Conservation (phyloP, 2,888 invertebrate genomes). For the Pristionchus arcanus region DNA sequence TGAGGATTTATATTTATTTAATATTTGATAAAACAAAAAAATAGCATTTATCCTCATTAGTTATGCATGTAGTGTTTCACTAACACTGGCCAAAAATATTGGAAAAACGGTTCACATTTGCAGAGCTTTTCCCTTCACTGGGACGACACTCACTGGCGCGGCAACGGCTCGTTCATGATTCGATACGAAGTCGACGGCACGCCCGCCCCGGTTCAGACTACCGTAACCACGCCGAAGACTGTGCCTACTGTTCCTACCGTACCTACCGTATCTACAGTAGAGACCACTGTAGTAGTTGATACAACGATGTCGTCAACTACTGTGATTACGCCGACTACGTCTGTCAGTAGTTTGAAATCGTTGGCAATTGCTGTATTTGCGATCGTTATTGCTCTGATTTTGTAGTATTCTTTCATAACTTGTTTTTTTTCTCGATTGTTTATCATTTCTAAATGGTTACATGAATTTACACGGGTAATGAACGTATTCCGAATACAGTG, state of each 20-base stretch:
- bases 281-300: neutral
- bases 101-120: neutral
- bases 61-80: no score
- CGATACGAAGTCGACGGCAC: neutral
- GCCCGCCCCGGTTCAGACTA: neutral
- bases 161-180: constrained; percentile 4
- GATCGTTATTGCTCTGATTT: neutral
- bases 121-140: constrained; percentile 2
- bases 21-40: neutral
- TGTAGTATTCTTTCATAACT: neutral
- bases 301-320: neutral
- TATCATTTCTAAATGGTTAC: neutral
- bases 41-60: no score
- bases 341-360: neutral
- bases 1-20: neutral
- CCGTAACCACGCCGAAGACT: neutral
- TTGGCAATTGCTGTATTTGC: neutral
- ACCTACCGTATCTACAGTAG: neutral
- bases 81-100: neutral
- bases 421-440: neutral
- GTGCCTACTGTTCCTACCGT: neutral
- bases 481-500: no score
- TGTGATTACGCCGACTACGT: neutral
- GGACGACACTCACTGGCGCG: neutral
- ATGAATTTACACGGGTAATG: neutral